phyloP scores from a whole-genome alignment of 2,113 vertebrate genomes.

The Passer montanus region DNA sequence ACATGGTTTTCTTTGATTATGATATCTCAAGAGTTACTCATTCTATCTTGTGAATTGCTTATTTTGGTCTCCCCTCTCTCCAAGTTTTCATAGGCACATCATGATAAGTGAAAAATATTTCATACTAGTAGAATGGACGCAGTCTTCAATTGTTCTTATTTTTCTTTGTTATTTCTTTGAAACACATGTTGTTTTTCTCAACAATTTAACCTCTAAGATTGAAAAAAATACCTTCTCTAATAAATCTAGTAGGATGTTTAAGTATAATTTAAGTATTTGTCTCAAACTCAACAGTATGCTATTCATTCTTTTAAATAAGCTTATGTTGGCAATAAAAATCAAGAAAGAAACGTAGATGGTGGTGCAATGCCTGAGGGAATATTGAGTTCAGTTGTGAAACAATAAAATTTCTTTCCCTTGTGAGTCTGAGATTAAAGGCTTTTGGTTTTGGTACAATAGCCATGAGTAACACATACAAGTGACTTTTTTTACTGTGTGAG shows the following conservation, averaged over 20 bases:
- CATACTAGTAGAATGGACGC: not conserved
- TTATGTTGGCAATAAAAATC: conserved; percentile 62
- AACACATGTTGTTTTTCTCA: not conserved
- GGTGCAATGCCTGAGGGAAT: conserved; percentile 25
- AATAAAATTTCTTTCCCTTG: conserved; percentile 59
- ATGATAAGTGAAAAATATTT: not conserved
- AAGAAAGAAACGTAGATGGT: conserved; percentile 40
- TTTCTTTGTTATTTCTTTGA: not conserved
- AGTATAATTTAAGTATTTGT: not conserved
- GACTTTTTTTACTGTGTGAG: conserved; percentile 30
- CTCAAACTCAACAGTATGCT: conserved; percentile 23
- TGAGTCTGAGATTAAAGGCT: conserved; percentile 55
- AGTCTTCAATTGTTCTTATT: not conserved
- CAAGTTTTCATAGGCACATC: not conserved
- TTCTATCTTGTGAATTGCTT: not conserved
- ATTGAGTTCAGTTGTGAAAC: conserved; percentile 53
- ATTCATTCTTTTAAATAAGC: conserved; percentile 66
- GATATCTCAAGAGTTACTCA: not conserved
- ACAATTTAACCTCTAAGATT: not conserved
- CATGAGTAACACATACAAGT: conserved; percentile 13
- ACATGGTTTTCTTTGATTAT: not conserved
- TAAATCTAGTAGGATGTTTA: not conserved
- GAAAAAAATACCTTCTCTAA: not conserved
- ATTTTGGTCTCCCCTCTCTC: not conserved
- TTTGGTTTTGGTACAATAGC: conserved; percentile 28